Base-by-base conservation (phyloP, 64 coral and sea anemone genomes). In the Pachyseris speciosa region DNA sequence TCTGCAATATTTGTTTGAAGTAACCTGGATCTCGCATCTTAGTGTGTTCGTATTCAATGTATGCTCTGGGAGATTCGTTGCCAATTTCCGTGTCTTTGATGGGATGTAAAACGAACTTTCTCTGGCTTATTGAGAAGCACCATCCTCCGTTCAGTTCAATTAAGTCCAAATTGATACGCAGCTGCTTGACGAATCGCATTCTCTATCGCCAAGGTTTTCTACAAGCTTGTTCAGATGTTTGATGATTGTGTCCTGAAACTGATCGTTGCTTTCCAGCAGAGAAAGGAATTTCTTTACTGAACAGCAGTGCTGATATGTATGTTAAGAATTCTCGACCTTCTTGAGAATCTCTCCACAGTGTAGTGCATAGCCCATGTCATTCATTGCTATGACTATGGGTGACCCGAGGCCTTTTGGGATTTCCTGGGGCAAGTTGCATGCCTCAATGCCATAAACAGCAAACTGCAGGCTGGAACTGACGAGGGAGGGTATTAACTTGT, bases 1-100 rank as follows among this genome's bases (percentile, higher is more conserved):
- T 86, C 64, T 86, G 13, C 15, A 87, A 42, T 12, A 52, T 71
- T 71, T 86, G 64, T 41, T 72, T 50, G 17, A 86, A 86, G 64
- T 69, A 86, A 7, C 22, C 31, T 47, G 84, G 22, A 24, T 86
- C 52, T 25, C 22, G 49, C 39, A 24, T 25, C 34, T 86, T 24
- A 5, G 64, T 70, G 64, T 86, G 78, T 19, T 66, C 59, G 24
- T 66, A 84, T 4, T 28, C 6, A 0, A 72, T n/a, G 36, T 19
- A 72, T 15, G 67, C 67, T 47, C 48, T 50, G 2, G 84, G 84
- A 31, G 67, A 52, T 51, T 36, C 22, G 28, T 22, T 31, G 7
- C 84, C 84, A 50, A 72, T 20, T 1, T 87, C 67, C 4, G 65
- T 19, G 8, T 59, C 40, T 49, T 20, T n/a, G 25, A 73, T 72